Base-by-base conservation (phyloP, 1,140 invertebrate species). In the Pantala flavescens region DNA sequence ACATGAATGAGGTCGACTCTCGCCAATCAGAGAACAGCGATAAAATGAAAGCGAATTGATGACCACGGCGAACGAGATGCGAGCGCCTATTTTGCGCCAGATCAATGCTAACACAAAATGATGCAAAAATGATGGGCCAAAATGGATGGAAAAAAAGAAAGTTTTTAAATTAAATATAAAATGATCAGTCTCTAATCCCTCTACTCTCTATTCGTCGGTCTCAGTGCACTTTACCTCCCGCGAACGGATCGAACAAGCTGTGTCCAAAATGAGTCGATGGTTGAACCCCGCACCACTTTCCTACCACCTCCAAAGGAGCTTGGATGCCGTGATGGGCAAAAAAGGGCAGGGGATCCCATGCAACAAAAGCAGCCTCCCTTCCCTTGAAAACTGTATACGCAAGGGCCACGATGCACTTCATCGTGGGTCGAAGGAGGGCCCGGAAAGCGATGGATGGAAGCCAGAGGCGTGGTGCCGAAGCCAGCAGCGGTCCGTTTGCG, bases 321-420 rank as follows among this genome's bases (percentile, higher is more conserved):
- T 92, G 89, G 74, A 93, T 87, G 79, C 92, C 91, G 82, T 93
- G 93, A 79, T 92, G 93, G 1, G 90, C 91, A 78, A 90, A 92
- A 79, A 93, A 93, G 0, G 92, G 92, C 74, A 94, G 78, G 0
- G 91, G 92, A 79, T 94, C 92, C 91, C 91, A 93, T 77, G 89
- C 91, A 0, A 89, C 85, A 78, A 93, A 93, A 0, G 93, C 82
- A 0, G 90, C 90, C 79, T 93, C 90, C 11, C 90, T 84, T 76
- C 89, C 91, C 76, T 91, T 89, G 71, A 92, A 79, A 5, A 91
- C 87, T 0, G 88, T 89, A 5, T 88, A 86, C 49, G 90, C 81
- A 23, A 90, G 81, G 77, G 86, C 86, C 0, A 85, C 83, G 10
- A 88, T 84, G 0, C 84, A 83, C 71, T 87, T 82, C 0, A 84